A percentile compares a stretch with the other conserved stretches of the same genome.
Evolutionary conservation across 2,113 vertebrate genomes (phyloP).

Genomic region (Paralichthys olivaceus): DNA sequence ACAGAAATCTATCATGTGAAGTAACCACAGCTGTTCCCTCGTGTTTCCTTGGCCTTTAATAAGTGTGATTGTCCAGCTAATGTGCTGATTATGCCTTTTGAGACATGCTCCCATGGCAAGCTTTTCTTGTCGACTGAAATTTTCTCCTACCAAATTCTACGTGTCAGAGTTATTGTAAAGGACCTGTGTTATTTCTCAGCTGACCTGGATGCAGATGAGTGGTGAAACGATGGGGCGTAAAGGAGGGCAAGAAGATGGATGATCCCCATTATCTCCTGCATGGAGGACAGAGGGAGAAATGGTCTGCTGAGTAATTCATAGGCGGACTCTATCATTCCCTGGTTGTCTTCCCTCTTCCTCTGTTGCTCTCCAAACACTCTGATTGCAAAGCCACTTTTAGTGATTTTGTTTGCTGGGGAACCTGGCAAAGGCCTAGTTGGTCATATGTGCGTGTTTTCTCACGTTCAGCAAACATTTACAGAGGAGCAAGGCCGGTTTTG

Average conservation of each 20-base stretch:
- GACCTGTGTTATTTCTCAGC: conserved; percentile 46
- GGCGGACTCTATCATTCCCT: conserved; percentile 59
- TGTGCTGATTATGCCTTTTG: background rate
- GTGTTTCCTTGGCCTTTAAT: background rate
- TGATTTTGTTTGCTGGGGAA: conserved; percentile 56
- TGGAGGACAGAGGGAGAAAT: conserved; percentile 48
- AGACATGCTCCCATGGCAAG: background rate
- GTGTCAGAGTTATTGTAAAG: conserved; percentile 23
- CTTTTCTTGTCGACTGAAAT: conserved; percentile 1
- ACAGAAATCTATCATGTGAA: background rate
- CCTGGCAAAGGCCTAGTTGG: conserved; percentile 50
- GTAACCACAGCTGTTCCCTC: background rate
- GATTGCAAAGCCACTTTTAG: conserved; percentile 71
- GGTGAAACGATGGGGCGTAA: conserved; percentile 59
- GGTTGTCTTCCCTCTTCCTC: conserved; percentile 47
- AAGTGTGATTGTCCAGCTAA: background rate
- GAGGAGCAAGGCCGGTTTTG: conserved; percentile 12
- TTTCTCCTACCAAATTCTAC: conserved; percentile 4
- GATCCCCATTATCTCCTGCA: conserved; percentile 71
- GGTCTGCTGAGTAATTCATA: conserved; percentile 73
- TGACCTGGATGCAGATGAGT: conserved; percentile 75
- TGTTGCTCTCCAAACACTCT: conserved; percentile 65
- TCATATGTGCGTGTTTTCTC: conserved; percentile 36
- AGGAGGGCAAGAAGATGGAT: conserved; percentile 76
- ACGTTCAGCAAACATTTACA: conserved; percentile 62